Evolutionary conservation across 2,888 invertebrate species (phyloP), one percentile per base, ranked within the genome.

Genomic region (Patella ulyssiponensis): DNA sequence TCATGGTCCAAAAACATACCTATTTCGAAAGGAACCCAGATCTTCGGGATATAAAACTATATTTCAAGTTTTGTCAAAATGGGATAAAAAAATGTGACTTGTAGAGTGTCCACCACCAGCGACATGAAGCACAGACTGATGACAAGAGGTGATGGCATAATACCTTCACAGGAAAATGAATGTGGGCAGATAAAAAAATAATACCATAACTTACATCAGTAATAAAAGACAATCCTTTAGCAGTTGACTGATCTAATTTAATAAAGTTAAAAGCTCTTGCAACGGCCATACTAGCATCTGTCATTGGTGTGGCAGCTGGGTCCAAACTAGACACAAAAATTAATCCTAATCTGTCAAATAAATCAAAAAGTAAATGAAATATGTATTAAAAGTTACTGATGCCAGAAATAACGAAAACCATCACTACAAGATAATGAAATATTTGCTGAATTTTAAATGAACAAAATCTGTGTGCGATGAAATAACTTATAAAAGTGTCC

Each of bases 181-280:
- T 33, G 33, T 33, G 33, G 7, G 33, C 0, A n/a, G n/a, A n/a
- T n/a, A n/a, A n/a, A n/a, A 71, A 44, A 23, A 17, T 27, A 15
- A 11, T 23, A 23, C 33, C 7, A 54, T 69, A n/a, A 78, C 87
- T 88, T 84, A 97, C 96, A 92, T 96, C 96, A 51, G 95, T 95
- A 27, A 99, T 93, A 91, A 98, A 98, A 81, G 95, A 94, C 56
- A 97, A 93, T 0, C 97, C 98, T 75, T 92, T 92, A 51, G 95
- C 94, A 76, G 94, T 93, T 0, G 95, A 93, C 88, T 95, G 95
- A 89, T 95, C 95, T 89, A 96, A 95, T 0, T 94, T 94, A 15
- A 98, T 94, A 91, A 96, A 98, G 92, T 98, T 98, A 92, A 95
- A 98, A 0, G 97, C 96, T 86, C 96, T 95, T 14, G 96, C 93